Evolutionary conservation across 2,113 vertebrate species (phyloP).

Genomic region (Pelusios castaneus): DNA sequence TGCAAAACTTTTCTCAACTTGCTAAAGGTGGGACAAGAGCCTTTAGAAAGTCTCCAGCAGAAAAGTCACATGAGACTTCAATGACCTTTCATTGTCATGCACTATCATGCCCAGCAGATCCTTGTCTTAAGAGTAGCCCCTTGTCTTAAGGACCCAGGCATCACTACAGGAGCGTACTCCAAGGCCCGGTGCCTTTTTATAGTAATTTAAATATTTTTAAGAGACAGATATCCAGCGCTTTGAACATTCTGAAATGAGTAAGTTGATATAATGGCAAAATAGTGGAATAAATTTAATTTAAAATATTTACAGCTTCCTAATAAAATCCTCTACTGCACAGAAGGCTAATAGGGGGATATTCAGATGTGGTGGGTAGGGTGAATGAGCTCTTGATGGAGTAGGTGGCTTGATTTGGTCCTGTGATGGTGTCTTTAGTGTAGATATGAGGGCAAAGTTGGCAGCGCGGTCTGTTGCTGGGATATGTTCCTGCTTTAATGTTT

Average conservation of each 20-base stretch:
- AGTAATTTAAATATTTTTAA: neutral
- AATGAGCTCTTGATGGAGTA: too few relatives aligned
- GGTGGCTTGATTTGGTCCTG: too few relatives aligned
- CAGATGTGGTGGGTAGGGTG: too few relatives aligned
- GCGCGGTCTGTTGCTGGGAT: too few relatives aligned
- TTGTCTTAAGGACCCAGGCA: neutral
- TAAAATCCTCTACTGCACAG: neutral
- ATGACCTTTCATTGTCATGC: neutral
- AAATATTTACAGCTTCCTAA: neutral
- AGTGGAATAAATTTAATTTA: neutral
- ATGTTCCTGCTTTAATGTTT: too few relatives aligned
- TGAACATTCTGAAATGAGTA: neutral
- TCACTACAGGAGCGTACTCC: neutral
- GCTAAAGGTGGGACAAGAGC: neutral
- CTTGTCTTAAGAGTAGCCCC: neutral
- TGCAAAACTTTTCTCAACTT: neutral
- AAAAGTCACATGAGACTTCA: neutral
- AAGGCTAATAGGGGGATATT: accelerated
- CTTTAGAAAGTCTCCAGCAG: constrained; percentile 36
- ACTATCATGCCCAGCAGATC: neutral
- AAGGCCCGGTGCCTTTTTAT: neutral
- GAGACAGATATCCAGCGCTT: neutral
- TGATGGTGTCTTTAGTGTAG: too few relatives aligned
- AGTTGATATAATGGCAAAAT: neutral
- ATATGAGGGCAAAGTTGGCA: too few relatives aligned